Percentiles rank a stretch among this genome's conserved stretches.
Evolutionary conservation across 2,113 vertebrate genomes (phyloP).

Genomic region (Panthera leo): DNA sequence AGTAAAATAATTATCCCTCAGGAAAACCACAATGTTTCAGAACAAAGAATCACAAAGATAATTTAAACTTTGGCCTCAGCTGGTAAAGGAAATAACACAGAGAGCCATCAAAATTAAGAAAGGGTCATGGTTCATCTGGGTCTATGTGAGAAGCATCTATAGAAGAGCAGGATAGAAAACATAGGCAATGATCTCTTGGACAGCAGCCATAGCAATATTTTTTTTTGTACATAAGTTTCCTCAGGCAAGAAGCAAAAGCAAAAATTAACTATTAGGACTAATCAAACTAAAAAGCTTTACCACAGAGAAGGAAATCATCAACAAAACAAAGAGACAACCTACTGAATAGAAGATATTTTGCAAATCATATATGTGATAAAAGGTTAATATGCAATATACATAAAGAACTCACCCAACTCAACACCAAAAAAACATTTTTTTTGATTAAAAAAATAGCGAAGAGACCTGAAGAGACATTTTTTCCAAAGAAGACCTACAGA

Average conservation of each 20-base stretch:
- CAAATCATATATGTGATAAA: not conserved
- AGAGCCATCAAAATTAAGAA: not conserved
- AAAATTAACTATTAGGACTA: not conserved
- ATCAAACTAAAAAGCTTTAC: not conserved
- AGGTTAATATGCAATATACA: not conserved
- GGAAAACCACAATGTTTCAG: not conserved
- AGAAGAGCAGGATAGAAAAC: not conserved
- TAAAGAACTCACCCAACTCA: not conserved
- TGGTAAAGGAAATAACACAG: not conserved
- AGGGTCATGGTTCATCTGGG: not conserved
- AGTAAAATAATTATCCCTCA: not conserved
- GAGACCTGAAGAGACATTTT: not conserved
- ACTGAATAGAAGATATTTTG: not conserved
- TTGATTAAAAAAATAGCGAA: not conserved
- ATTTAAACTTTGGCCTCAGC: not conserved
- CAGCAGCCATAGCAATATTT: not conserved
- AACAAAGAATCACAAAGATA: not conserved
- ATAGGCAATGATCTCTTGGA: not conserved
- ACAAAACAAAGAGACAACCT: not conserved
- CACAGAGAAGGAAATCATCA: not conserved
- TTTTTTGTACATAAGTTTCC: not conserved
- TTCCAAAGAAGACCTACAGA: not conserved
- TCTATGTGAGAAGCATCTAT: not conserved
- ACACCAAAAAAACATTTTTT: not conserved
- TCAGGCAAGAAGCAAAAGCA: not conserved